Base-by-base conservation (phyloP, 2,113 vertebrate genomes). In the Chloropsis hardwickii region DNA sequence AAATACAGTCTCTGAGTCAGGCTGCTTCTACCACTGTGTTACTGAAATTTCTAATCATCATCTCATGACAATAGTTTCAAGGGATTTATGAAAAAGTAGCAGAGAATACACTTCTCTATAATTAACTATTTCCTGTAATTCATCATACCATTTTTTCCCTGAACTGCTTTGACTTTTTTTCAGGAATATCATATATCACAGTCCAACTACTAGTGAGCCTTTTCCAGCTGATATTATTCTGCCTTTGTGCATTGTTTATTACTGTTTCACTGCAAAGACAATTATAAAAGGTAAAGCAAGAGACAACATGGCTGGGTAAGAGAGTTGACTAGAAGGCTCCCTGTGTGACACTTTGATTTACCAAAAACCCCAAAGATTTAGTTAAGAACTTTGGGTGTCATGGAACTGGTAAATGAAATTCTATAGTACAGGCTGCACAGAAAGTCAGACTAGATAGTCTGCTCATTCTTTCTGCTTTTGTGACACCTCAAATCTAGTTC, bases 41-140 rank as follows among this genome's bases (percentile, higher is more conserved):
- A 84, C 80, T 96, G 97, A 97, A 97, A 97, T 95, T 96, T 97
- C 92, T 97, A 97, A 96, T 97, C 94, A 79, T 95, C 90, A 58
- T 97, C 92, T 61, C 77, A 87, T 97, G 97, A 98, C 92, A 96
- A 95, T 95, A 79, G 78, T 97, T 97, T 97, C 96, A 96, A 91
- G 94, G 97, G 97, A 98, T 92, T 97, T 97, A 90, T 97, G 96
- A 94, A 98, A 97, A 97, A 97, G 89, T 81, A 96, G 95, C 94
- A 97, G 96, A 95, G 95, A 97, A 96, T 94, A 94, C 82, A 94
- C 94, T 97, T 94, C 91, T 95, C 92, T 94, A 74, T 96, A 97
- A 97, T 95, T 96, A 84, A 28, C 96, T 93, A 95, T 98, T 98
- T 98, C 98, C 98, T 98, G 98, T 97, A 97, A 98, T 98, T 97